Percentiles rank a stretch among this genome's conserved stretches.
Conservation (phyloP, 2,888 invertebrate genomes). For the Andrena bicolor region DNA sequence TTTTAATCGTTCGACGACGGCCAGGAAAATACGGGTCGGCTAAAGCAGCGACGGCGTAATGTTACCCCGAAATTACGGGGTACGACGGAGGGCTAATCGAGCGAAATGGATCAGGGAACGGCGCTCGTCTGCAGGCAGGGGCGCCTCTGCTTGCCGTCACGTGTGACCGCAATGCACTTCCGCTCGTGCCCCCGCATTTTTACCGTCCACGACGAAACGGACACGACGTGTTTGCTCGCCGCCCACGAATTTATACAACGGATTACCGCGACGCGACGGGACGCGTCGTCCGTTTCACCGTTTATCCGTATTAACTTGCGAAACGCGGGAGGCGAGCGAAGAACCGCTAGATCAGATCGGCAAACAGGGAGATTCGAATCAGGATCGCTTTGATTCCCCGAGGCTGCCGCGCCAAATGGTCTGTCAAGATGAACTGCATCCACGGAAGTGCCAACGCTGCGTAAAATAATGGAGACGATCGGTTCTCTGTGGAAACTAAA, state of each 20-base stretch:
- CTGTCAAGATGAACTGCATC: neutral
- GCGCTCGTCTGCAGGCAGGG: slow-evolving; percentile 1
- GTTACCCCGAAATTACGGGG: slow-evolving; percentile 7
- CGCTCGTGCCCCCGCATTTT: slow-evolving; percentile 45
- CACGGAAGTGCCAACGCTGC: neutral
- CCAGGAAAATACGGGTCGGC: neutral
- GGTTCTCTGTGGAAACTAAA: neutral
- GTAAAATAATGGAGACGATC: neutral
- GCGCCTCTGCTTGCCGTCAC: slow-evolving; percentile 19
- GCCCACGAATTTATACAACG: slow-evolving; percentile 22
- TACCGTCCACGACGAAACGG: slow-evolving; percentile 29
- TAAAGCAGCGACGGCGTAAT: neutral
- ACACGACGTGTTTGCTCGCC: neutral
- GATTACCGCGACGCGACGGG: slow-evolving; percentile 16
- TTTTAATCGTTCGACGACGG: neutral
- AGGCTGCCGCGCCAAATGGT: neutral
- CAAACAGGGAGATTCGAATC: slow-evolving; percentile 1
- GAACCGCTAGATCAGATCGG: neutral
- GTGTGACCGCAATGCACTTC: slow-evolving; percentile 38
- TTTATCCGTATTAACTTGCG: slow-evolving; percentile 24
- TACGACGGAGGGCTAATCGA: slow-evolving; percentile 1
- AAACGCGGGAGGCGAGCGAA: neutral
- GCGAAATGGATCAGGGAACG: neutral
- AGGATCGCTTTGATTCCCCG: slow-evolving; percentile 1
- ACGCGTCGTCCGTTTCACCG: slow-evolving; percentile 5